phyloP scores from a whole-genome alignment of 2,113 vertebrate genomes.

The Engystomops pustulosus region DNA sequence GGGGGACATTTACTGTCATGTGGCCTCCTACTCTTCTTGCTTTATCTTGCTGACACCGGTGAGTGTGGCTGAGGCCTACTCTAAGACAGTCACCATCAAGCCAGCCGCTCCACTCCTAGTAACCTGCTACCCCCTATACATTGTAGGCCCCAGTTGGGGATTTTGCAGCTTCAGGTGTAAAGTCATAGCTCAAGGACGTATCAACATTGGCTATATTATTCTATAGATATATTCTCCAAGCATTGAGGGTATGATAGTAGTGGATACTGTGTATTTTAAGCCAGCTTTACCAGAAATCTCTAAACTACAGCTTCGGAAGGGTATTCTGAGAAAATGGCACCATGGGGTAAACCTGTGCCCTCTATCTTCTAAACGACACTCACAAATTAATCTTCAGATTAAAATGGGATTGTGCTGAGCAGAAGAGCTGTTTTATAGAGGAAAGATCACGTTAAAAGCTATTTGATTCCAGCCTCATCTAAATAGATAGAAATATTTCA shows the following conservation, averaged over 20 bases:
- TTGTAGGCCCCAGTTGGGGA: too few relatives aligned
- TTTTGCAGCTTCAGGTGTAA: too few relatives aligned
- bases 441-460: neutral
- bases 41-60: too few relatives aligned
- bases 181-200: neutral
- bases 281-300: neutral
- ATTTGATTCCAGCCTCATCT: neutral
- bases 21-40: too few relatives aligned
- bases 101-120: too few relatives aligned
- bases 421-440: neutral
- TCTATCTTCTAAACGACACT: neutral
- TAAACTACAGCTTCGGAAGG: neutral
- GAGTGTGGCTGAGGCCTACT: too few relatives aligned
- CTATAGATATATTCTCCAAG: neutral
- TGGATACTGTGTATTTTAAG: neutral
- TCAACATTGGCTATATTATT: neutral
- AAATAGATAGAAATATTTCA: conserved; percentile 1
- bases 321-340: neutral
- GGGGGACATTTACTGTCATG: too few relatives aligned
- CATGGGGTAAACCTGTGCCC: neutral
- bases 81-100: too few relatives aligned
- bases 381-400: conserved; percentile 10
- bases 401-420: neutral
- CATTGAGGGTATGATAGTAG: neutral
- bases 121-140: too few relatives aligned